These are phyloP conservation scores for Microcaecilia unicolor DNA, from an alignment of 2,797 vertebrate genomes.

Conservation along the genomic window DNA sequence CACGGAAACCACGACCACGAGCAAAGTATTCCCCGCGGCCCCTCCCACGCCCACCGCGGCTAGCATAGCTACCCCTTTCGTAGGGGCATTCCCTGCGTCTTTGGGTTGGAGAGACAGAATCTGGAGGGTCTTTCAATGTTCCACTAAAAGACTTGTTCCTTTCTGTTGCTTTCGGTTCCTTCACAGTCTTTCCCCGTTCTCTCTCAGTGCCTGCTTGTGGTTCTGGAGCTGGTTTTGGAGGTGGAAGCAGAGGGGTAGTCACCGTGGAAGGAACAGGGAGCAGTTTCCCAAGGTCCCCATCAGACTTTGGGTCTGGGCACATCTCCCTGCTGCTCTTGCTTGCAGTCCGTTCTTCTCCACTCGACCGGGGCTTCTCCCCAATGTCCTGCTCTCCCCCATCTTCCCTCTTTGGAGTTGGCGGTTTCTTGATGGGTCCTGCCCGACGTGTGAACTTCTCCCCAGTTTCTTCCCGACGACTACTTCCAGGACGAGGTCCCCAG, in stretches of 20 bases:
- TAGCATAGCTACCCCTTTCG: constrained; percentile 35
- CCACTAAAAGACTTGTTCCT: not conserved
- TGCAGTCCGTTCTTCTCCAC: constrained; percentile 64
- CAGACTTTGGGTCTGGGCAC: constrained; percentile 35
- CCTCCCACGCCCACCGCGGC: constrained; percentile 57
- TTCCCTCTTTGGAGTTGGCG: constrained; percentile 51
- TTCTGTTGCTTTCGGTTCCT: not conserved
- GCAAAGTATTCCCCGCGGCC: constrained; percentile 82
- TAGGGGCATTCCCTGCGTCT: constrained; percentile 61
- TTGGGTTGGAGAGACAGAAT: not conserved
- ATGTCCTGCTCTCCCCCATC: constrained; percentile 26
- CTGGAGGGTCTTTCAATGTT: not conserved
- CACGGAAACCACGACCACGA: constrained; percentile 77
- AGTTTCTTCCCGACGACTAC: constrained; percentile 53
- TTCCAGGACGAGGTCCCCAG: constrained; percentile 82
- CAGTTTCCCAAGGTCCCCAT: not conserved
- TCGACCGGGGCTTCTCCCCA: constrained; percentile 18
- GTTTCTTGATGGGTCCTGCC: constrained; percentile 83
- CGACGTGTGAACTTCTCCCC: constrained; percentile 54
- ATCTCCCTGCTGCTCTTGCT: constrained; percentile 43
- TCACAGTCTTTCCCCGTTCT: too few relatives aligned
- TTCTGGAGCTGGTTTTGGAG: constrained; percentile 29
- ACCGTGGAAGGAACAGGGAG: too few relatives aligned
- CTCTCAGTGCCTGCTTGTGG: constrained; percentile 23
- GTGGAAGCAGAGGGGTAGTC: too few relatives aligned